Percentiles rank a stretch among this genome's conserved stretches.
Evolutionary conservation across 1,140 invertebrate species (phyloP).

Genomic region (Drosophila bocki): DNA sequence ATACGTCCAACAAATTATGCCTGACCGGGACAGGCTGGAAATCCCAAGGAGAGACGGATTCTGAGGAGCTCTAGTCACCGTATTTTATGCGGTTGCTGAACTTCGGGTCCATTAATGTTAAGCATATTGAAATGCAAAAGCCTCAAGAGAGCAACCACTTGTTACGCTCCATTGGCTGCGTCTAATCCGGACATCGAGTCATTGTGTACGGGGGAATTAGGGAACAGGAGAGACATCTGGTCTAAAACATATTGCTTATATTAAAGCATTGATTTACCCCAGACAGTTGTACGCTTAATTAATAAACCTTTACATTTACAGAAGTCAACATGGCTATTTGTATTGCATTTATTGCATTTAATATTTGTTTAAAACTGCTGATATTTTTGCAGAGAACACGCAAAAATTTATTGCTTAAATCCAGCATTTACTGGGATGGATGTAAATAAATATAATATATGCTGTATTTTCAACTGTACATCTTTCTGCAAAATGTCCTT

Average conservation of each 20-base stretch:
- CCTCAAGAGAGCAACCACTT: constrained; percentile 37
- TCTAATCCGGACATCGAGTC: constrained; percentile 41
- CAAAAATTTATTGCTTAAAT: neutral
- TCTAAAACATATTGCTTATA: neutral
- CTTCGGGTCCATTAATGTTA: constrained; percentile 62
- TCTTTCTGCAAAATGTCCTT: neutral
- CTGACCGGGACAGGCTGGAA: constrained; percentile 4
- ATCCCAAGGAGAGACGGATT: constrained; percentile 40
- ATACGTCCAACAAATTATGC: constrained; percentile 44
- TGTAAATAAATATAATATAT: neutral
- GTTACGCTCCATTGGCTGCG: constrained; percentile 51
- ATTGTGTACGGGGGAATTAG: constrained; percentile 26
- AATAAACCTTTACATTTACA: neutral
- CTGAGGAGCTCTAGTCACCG: constrained; percentile 55
- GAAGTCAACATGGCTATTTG: neutral
- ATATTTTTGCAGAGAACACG: too few relatives aligned
- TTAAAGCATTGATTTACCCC: neutral
- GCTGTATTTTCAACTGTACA: neutral
- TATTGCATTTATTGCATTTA: neutral
- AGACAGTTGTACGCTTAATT: neutral
- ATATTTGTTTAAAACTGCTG: neutral
- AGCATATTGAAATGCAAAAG: constrained; percentile 52
- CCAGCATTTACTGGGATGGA: neutral
- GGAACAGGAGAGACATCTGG: neutral
- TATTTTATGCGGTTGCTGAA: constrained; percentile 65